Evolutionary conservation across 2,888 invertebrate genomes (phyloP).

Genomic region (Hirtodrosophila cameraria): DNA sequence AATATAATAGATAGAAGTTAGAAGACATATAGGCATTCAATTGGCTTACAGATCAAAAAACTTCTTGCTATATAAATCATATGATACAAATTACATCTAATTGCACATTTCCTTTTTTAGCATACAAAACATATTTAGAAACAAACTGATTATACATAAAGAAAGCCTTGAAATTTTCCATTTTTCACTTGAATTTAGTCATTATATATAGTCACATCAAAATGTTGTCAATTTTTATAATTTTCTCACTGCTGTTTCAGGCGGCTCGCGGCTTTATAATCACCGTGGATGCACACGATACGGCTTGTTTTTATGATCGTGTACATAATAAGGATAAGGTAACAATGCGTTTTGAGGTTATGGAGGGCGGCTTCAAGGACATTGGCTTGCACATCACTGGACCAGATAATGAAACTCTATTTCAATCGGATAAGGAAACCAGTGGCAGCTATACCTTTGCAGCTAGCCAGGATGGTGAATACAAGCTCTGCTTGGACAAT

Average conservation of each 20-base stretch:
- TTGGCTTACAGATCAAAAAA: too few species aligned
- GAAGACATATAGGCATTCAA: too few species aligned
- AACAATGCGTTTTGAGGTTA: constrained; percentile 60
- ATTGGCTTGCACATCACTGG: constrained; percentile 45
- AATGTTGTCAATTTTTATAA: constrained; percentile 29
- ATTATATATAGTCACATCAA: constrained; percentile 2
- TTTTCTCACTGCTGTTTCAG: background rate
- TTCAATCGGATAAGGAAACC: constrained; percentile 35
- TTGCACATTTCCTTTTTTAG: too few species aligned
- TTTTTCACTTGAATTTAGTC: background rate
- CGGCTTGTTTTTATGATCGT: constrained; percentile 55
- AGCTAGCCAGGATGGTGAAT: constrained; percentile 37
- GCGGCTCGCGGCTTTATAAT: constrained; percentile 38
- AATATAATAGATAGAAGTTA: too few species aligned
- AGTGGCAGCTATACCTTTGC: constrained; percentile 60
- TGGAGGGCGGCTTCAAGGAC: constrained; percentile 70
- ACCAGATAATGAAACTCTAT: constrained; percentile 34
- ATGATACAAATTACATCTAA: too few species aligned
- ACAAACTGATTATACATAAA: too few species aligned
- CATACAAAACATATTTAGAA: too few species aligned
- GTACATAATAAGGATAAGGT: constrained; percentile 50
- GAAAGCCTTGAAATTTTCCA: background rate
- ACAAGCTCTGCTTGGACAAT: constrained; percentile 62
- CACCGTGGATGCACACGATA: constrained; percentile 67
- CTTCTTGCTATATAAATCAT: too few species aligned